phyloP scores from a whole-genome alignment of 2,888 invertebrate species.

The Amblyteles armatorius region DNA sequence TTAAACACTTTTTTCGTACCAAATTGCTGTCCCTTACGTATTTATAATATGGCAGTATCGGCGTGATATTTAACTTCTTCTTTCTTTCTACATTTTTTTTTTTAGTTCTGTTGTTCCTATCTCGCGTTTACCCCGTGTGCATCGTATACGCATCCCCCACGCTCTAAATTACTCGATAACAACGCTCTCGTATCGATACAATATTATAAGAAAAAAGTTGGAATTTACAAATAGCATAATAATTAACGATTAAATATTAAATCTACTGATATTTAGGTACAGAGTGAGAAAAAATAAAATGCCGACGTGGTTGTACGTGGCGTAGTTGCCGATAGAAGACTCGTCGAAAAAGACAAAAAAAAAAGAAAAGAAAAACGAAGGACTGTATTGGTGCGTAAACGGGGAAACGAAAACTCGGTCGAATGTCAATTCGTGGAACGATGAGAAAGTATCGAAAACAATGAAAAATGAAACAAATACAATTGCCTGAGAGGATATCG shows the following conservation, averaged over 20 bases:
- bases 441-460: constrained; percentile 43
- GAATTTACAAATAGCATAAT: constrained; percentile 70
- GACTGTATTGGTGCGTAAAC: constrained; percentile 28
- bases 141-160: constrained; percentile 59
- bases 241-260: constrained; percentile 71
- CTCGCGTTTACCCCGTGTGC: constrained; percentile 58
- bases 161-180: constrained; percentile 61
- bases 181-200: constrained; percentile 64
- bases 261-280: constrained; percentile 70
- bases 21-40: constrained; percentile 78
- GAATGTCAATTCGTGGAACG: background rate
- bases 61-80: constrained; percentile 76
- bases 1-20: constrained; percentile 71
- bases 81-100: constrained; percentile 17
- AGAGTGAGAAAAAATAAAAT: constrained; percentile 68
- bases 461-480: constrained; percentile 32
- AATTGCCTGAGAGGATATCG: constrained; percentile 23
- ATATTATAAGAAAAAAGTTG: constrained; percentile 67
- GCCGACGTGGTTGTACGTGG: constrained; percentile 45
- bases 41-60: constrained; percentile 81
- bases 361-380: constrained; percentile 20
- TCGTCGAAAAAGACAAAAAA: constrained; percentile 35
- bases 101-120: constrained; percentile 39
- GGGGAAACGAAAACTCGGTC: constrained; percentile 2
- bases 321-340: constrained; percentile 60